Percentiles rank a stretch among this genome's conserved stretches.
Conservation (phyloP, 2,797 vertebrate species). For the Chrosomus eos region DNA sequence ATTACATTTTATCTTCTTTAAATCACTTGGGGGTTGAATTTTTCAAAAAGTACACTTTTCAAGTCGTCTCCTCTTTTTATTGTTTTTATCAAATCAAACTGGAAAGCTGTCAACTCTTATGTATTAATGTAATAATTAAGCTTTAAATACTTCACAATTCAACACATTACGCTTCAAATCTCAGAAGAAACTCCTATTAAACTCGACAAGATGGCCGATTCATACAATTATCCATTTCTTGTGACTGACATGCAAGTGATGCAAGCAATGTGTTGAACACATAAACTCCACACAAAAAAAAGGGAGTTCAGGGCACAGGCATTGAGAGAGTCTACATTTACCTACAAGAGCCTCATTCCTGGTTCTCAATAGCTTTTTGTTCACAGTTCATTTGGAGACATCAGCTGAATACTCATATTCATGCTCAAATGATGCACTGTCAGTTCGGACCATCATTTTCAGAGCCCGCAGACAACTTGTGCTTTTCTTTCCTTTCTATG, state of each 20-base stretch:
- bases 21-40: too few species aligned
- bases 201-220: neutral
- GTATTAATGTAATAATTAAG: neutral
- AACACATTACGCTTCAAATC: neutral
- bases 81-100: neutral
- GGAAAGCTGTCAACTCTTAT: neutral
- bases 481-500: constrained; percentile 41
- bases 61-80: neutral
- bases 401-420: constrained; percentile 40
- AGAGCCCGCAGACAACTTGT: constrained; percentile 26
- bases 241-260: neutral
- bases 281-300: constrained; percentile 18
- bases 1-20: too few species aligned
- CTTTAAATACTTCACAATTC: neutral
- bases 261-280: neutral
- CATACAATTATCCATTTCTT: neutral
- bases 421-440: constrained; percentile 21
- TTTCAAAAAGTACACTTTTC: too few species aligned
- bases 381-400: neutral
- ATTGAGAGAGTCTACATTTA: neutral
- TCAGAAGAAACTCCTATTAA: too few species aligned
- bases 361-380: constrained; percentile 28
- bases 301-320: neutral
- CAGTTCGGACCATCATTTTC: constrained; percentile 38
- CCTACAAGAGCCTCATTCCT: neutral